These are phyloP conservation scores for Mamestra brassicae DNA, from an alignment of 2,888 invertebrate genomes.

Conservation along the genomic window DNA sequence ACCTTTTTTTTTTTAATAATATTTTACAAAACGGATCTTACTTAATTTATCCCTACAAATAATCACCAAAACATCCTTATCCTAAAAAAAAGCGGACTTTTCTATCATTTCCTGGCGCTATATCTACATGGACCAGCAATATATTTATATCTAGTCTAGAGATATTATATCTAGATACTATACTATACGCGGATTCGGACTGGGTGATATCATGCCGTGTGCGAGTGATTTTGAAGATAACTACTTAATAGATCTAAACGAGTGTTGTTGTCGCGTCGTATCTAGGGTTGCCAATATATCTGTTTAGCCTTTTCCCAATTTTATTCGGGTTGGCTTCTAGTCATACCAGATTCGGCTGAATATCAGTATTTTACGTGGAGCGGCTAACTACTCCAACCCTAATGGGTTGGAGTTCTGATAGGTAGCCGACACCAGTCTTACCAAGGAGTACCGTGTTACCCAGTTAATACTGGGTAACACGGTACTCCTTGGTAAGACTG, in stretches of 20 bases:
- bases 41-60: not conserved
- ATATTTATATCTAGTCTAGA: not conserved
- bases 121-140: not conserved
- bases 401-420: too few species aligned
- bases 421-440: too few species aligned
- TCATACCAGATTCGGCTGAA: too few species aligned
- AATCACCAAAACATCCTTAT: not conserved
- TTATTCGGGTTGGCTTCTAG: too few species aligned
- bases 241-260: not conserved
- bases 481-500: too few species aligned
- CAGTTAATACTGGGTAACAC: too few species aligned
- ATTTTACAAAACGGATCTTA: too few species aligned
- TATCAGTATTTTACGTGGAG: too few species aligned
- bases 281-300: too few species aligned
- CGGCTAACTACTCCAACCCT: too few species aligned
- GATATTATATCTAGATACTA: not conserved
- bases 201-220: conserved; percentile 8
- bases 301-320: too few species aligned
- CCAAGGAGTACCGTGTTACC: too few species aligned
- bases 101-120: not conserved
- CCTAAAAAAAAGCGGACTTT: not conserved
- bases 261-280: conserved; percentile 1
- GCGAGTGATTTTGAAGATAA: conserved; percentile 11
- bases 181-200: not conserved
- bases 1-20: not conserved